Conservation (phyloP, 2,888 invertebrate genomes). For the Pollenia labialis region DNA sequence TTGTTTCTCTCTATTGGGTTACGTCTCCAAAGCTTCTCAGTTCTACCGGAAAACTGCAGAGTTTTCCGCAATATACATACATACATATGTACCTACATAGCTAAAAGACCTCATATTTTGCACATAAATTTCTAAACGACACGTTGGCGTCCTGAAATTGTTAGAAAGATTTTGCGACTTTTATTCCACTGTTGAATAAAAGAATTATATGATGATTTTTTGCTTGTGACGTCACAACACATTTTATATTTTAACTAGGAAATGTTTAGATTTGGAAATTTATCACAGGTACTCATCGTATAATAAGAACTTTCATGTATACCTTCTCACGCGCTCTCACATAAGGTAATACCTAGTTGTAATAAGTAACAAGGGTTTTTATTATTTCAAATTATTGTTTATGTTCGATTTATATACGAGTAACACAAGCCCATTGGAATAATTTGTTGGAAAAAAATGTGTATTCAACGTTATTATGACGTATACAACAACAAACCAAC, state of each 20-base stretch:
- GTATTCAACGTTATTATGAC: conserved; percentile 32
- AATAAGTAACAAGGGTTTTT: conserved; percentile 56
- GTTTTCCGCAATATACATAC: too few relatives aligned
- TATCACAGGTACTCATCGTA: conserved; percentile 59
- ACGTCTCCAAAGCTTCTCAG: too few relatives aligned
- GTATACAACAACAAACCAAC: conserved; percentile 20
- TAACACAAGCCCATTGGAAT: neutral
- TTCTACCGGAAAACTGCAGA: too few relatives aligned
- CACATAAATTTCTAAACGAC: neutral
- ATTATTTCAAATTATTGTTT: conserved; percentile 34
- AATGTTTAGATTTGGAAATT: conserved; percentile 56
- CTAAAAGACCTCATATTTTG: too few relatives aligned
- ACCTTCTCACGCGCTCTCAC: conserved; percentile 19
- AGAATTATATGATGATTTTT: conserved; percentile 51
- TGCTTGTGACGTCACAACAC: conserved; percentile 68
- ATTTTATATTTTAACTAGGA: conserved; percentile 51
- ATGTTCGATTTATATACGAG: conserved; percentile 15
- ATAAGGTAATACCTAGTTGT: neutral
- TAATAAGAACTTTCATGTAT: conserved; percentile 29
- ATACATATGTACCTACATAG: too few relatives aligned
- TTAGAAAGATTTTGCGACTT: neutral
- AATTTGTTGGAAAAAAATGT: conserved; percentile 16
- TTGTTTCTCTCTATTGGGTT: too few relatives aligned
- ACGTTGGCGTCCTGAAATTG: neutral
- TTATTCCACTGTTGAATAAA: conserved; percentile 63